Percentiles rank a stretch among this genome's conserved stretches.
Evolutionary conservation across 2,888 invertebrate species (phyloP).

Genomic region (Netelia virgata): DNA sequence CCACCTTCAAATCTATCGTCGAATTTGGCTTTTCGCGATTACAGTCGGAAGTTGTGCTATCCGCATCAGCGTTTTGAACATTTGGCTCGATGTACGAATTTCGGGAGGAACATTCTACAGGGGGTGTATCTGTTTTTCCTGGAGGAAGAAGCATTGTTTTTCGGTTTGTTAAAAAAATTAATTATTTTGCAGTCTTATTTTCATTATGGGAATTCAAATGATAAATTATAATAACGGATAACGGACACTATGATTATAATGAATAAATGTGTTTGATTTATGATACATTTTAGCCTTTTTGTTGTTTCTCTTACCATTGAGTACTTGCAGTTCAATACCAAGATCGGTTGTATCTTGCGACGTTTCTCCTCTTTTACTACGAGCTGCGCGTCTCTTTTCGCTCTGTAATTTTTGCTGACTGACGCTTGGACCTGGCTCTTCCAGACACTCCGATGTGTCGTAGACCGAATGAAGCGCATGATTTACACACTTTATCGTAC

Average conservation of each 20-base stretch:
- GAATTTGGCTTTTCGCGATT: constrained; percentile 83
- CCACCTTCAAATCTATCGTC: constrained; percentile 93
- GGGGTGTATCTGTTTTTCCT: constrained; percentile 85
- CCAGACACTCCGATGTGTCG: constrained; percentile 95
- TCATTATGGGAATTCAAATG: neutral
- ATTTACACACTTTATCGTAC: constrained; percentile 94
- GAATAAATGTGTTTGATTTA: no score
- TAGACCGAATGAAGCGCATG: constrained; percentile 96
- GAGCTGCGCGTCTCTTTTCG: constrained; percentile 83
- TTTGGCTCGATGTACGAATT: constrained; percentile 85
- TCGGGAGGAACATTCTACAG: constrained; percentile 86
- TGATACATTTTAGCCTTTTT: neutral
- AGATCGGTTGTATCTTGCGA: constrained; percentile 82
- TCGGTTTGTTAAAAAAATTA: neutral
- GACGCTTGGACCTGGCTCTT: constrained; percentile 87
- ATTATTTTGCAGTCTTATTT: no score
- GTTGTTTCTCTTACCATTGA: constrained; percentile 78
- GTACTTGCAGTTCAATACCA: constrained; percentile 83
- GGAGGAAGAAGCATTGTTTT: constrained; percentile 6
- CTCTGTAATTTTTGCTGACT: constrained; percentile 86
- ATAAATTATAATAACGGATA: neutral
- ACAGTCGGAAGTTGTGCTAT: constrained; percentile 84
- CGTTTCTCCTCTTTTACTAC: constrained; percentile 83
- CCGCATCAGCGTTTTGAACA: constrained; percentile 83
- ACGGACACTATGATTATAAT: neutral